Conservation (phyloP, 2,113 vertebrate genomes). For the Rissa tridactyla region DNA sequence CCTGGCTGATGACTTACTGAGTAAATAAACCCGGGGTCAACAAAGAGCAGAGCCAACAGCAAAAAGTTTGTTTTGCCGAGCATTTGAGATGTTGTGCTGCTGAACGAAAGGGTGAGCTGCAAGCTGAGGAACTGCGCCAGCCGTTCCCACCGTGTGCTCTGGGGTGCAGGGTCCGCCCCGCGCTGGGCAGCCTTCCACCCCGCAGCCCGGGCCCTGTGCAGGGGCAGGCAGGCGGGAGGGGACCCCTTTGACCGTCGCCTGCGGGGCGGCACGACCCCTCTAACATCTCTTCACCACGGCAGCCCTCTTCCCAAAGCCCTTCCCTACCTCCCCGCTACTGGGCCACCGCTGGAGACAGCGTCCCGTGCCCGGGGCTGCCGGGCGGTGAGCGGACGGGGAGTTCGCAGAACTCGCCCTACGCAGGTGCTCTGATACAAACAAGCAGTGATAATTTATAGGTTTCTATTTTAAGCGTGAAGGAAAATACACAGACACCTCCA, state of each 20-base stretch:
- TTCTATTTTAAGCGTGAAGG: conserved; percentile 36
- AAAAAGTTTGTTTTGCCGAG: neutral
- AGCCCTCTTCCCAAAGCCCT: neutral
- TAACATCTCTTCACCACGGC: neutral
- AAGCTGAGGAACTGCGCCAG: neutral
- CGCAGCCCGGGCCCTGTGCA: neutral
- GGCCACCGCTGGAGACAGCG: neutral
- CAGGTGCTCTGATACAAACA: conserved; percentile 21
- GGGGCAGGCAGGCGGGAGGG: neutral
- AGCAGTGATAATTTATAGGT: neutral
- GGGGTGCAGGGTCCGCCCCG: neutral
- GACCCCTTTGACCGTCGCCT: neutral
- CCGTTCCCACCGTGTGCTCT: neutral
- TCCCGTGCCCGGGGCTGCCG: neutral
- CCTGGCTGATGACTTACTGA: neutral
- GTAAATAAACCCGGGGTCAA: neutral
- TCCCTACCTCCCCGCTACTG: neutral
- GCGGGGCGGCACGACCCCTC: neutral
- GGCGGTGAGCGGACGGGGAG: neutral
- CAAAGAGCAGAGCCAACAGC: neutral
- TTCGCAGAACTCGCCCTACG: fast-evolving
- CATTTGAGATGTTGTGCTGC: neutral
- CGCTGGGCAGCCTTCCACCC: fast-evolving
- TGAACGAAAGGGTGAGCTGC: neutral
- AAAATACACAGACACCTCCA: conserved; percentile 23